These are phyloP conservation scores for Odontocerum albicorne DNA, from an alignment of 2,888 invertebrate species.

Conservation along the genomic window DNA sequence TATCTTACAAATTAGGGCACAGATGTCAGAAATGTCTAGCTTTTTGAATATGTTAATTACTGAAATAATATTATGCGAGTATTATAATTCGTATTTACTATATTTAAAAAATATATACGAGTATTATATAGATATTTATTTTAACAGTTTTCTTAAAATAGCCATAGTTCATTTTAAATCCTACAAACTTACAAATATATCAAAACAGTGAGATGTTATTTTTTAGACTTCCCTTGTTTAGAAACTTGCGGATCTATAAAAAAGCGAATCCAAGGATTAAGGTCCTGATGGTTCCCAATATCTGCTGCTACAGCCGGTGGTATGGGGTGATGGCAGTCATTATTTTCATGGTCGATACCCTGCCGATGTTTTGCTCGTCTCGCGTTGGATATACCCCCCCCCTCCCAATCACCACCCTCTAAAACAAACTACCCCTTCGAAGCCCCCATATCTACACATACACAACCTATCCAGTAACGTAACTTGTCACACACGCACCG, in stretches of 20 bases:
- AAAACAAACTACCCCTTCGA: slow-evolving; percentile 20
- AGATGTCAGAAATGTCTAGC: too few species aligned
- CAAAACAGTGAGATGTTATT: background rate
- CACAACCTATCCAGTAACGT: too few species aligned
- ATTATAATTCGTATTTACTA: too few species aligned
- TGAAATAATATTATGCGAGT: too few species aligned
- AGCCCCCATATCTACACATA: too few species aligned
- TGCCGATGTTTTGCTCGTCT: slow-evolving; percentile 31
- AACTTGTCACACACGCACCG: too few species aligned
- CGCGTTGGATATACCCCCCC: slow-evolving; percentile 18
- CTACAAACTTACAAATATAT: background rate
- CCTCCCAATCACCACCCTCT: slow-evolving; percentile 2
- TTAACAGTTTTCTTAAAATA: background rate
- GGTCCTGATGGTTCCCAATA: slow-evolving; percentile 13
- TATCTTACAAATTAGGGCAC: too few species aligned
- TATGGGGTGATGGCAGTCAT: slow-evolving; percentile 28
- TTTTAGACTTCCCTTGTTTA: background rate
- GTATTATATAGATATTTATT: too few species aligned
- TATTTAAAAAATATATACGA: too few species aligned
- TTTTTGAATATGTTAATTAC: too few species aligned
- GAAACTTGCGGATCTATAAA: too few species aligned
- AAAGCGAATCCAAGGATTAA: slow-evolving; percentile 6
- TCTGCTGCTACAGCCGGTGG: slow-evolving; percentile 8
- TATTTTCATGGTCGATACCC: slow-evolving; percentile 36
- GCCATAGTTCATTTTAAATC: background rate